Base-by-base conservation (phyloP, 2,888 invertebrate species). In the Parnassius mnemosyne region DNA sequence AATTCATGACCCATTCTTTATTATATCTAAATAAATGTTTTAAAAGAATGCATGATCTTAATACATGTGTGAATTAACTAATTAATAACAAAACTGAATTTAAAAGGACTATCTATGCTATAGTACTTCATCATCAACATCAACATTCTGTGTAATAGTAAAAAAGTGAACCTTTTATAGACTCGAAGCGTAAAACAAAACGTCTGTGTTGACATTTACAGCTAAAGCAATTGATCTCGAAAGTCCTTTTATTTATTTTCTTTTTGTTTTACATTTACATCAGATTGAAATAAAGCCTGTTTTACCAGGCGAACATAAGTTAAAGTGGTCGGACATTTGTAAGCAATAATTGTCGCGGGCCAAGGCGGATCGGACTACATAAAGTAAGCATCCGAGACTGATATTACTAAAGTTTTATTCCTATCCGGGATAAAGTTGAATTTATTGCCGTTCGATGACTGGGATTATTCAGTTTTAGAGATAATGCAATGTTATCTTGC, bases 291-390 rank as follows among this genome's bases (percentile, higher is more conserved):
- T 13, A 42, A 53, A 13, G 7, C 41, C 25, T 43, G 43, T 46
- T 20, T 43, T 46, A 51, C 34, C 44, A 13, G 41, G 46, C 51
- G 20, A 11, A 60, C 13, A 53, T 46, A 67, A 65, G 64, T 67
- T 65, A 68, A 68, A 66, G 54, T 53, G 49, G 63, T 60, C 42
- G 41, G 58, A 59, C 55, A 43, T 59, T 63, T 56, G 60, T 53
- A 63, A 63, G 65, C 61, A 64, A 65, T 65, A 65, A 67, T 66
- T 66, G 64, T 65, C 63, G 60, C 63, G 61, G 66, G 54, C 63
- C 67, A 65, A 60, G 53, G 57, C 56, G 53, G 61, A 54, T 60
- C 59, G 58, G 59, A 63, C 61, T 56, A 50, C 60, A 59, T 61
- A 56, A 61, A 61, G 56, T 61, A 61, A 56, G 43, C 47, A 49